phyloP scores from a whole-genome alignment of 1,140 invertebrate species.

The Cepaea nemoralis region DNA sequence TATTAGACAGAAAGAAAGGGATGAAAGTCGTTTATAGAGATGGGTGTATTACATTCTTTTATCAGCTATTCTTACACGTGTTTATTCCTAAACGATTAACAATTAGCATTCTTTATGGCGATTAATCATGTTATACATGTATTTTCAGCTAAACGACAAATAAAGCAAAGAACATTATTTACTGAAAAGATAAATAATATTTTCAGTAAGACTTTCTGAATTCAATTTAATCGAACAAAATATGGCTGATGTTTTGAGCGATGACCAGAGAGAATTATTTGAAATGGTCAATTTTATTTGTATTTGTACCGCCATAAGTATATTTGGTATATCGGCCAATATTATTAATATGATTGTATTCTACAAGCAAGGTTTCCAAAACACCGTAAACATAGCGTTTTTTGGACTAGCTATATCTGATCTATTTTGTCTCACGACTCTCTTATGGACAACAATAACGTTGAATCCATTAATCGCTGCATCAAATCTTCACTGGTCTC shows the following conservation, averaged over 20 bases:
- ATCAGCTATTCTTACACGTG: too few relatives aligned
- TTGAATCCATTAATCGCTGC: not conserved
- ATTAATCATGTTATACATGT: too few relatives aligned
- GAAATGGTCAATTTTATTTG: not conserved
- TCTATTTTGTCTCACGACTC: not conserved
- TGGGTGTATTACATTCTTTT: too few relatives aligned
- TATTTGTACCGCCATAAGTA: not conserved
- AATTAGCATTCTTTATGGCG: too few relatives aligned
- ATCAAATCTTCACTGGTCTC: not conserved
- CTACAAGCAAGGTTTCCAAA: not conserved
- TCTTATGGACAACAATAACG: not conserved
- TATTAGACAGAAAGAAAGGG: too few relatives aligned
- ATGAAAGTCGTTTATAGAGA: too few relatives aligned
- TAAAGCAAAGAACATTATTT: too few relatives aligned
- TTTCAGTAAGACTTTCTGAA: too few relatives aligned
- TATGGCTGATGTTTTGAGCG: not conserved
- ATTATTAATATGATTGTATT: constrained; percentile 30
- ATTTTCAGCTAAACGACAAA: too few relatives aligned
- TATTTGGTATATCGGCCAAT: constrained; percentile 7
- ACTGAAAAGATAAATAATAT: too few relatives aligned
- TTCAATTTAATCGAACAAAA: too few relatives aligned
- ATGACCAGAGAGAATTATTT: not conserved
- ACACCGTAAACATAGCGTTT: constrained; percentile 15
- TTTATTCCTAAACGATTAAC: too few relatives aligned
- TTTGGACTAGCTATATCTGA: constrained; percentile 8